A percentile compares a stretch with the other conserved stretches of the same genome.
Evolutionary conservation across 1,140 invertebrate species (phyloP).

Genomic region (Apis cerana): DNA sequence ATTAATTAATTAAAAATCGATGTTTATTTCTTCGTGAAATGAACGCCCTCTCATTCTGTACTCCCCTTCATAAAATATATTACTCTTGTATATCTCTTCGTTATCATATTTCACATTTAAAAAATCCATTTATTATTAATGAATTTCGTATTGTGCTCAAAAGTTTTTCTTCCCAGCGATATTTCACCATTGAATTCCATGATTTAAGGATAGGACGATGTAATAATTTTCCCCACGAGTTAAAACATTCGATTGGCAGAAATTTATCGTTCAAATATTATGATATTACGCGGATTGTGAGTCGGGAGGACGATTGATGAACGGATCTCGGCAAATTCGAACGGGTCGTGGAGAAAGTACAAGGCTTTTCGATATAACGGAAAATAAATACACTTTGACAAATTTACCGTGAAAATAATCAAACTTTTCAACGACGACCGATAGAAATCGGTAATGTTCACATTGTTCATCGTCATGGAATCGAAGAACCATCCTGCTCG

Average conservation of each 20-base stretch:
- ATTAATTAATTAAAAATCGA: too few species aligned
- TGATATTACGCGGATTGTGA: neutral
- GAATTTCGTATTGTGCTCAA: too few species aligned
- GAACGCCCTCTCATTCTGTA: too few species aligned
- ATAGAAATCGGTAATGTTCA: neutral
- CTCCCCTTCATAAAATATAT: too few species aligned
- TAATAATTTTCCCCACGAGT: neutral
- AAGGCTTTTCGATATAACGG: neutral
- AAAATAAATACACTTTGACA: neutral
- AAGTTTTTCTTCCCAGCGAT: too few species aligned
- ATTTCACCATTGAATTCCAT: neutral
- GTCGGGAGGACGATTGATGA: neutral
- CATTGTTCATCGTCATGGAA: neutral
- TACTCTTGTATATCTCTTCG: too few species aligned
- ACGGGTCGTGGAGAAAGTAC: neutral
- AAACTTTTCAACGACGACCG: neutral
- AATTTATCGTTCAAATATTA: conserved; percentile 15
- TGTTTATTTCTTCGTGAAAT: too few species aligned
- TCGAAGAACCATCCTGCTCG: neutral
- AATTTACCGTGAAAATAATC: conserved; percentile 29
- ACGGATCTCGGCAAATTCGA: neutral
- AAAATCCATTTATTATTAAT: too few species aligned
- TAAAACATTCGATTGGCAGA: neutral
- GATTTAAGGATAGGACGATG: neutral
- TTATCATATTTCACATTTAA: too few species aligned